Evolutionary conservation across 1,140 invertebrate species (phyloP).

Genomic region (Parasteatoda tepidariorum): DNA sequence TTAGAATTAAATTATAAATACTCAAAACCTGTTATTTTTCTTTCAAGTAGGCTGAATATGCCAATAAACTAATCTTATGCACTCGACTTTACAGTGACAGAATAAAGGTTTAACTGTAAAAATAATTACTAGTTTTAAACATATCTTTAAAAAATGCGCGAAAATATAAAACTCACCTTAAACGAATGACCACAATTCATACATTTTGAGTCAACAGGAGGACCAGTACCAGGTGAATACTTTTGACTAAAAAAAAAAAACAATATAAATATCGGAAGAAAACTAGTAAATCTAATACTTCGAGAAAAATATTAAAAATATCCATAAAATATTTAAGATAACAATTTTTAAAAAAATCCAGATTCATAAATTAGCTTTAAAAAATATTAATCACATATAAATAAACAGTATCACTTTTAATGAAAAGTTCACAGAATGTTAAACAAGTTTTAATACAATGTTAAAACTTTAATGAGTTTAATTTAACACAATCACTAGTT

Average conservation of each 20-base stretch:
- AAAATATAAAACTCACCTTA: slow-evolving; percentile 67
- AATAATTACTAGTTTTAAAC: background rate
- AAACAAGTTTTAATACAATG: too few relatives aligned
- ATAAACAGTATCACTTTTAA: background rate
- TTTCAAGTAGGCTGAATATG: too few relatives aligned
- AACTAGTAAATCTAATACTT: too few relatives aligned
- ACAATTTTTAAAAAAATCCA: background rate
- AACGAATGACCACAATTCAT: slow-evolving; percentile 80
- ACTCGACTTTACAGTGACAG: too few relatives aligned
- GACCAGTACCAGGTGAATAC: slow-evolving; percentile 76
- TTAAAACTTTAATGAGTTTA: too few relatives aligned
- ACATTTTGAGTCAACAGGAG: slow-evolving; percentile 77
- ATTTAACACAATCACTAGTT: too few relatives aligned
- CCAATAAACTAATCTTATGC: too few relatives aligned
- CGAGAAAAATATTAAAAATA: too few relatives aligned
- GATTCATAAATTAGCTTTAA: background rate
- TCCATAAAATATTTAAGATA: background rate
- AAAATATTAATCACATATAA: background rate
- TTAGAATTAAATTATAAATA: too few relatives aligned
- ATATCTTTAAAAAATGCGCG: background rate
- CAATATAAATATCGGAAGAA: too few relatives aligned
- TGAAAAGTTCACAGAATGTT: background rate
- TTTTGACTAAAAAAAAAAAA: slow-evolving; percentile 68
- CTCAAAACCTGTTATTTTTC: too few relatives aligned
- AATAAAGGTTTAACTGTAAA: background rate